Evolutionary conservation across 2,113 vertebrate genomes (phyloP), one percentile per base, ranked within the genome.

Genomic region (Hymenochirus boettgeri): DNA sequence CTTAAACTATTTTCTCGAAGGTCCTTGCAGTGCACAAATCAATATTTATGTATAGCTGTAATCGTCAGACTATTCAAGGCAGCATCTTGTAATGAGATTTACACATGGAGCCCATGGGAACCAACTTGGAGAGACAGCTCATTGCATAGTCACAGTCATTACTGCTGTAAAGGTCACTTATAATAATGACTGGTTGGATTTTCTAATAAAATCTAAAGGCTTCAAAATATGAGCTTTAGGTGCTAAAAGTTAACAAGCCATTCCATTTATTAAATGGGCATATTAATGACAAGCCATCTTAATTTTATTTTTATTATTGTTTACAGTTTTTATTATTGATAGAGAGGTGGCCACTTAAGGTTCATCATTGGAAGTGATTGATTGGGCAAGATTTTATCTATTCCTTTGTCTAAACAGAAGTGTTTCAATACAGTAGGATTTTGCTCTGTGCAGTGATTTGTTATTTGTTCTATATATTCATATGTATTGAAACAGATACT

Each of bases 1-100:
- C 19, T 29, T 29, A 64, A 22, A 47, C 25, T 46, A 37, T 64
- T 31, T 57, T 42, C 46, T 57, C 42, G 42, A 25, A 48, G 39
- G 35, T 39, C 9, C 39, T 39, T n/a, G 17, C 17, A 42, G 17
- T n/a, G 3, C 39, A 42, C 13, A n/a, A 42, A 42, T 42, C 39
- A 42, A 42, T 42, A 42, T 42, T 42, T 5, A 42, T 42, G 39
- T 42, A 15, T n/a, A 17, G 15, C 17, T 15, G n/a, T 31, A 7
- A 4, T 27, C 56, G 52, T 56, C 25, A 64, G 19, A 55, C 42
- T 13, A 24, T 26, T 65, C 27, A 29, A 65, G 37, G 29, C 26
- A 27, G 46, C 25, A 33, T 56, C 15, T n/a, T 11, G 46, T 48
- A 48, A 48, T 12, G 22, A 22, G 46, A 12, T 48, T 22, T 48